Conservation (phyloP, 2,888 invertebrate genomes). For the Drosophila trichaetosa region DNA sequence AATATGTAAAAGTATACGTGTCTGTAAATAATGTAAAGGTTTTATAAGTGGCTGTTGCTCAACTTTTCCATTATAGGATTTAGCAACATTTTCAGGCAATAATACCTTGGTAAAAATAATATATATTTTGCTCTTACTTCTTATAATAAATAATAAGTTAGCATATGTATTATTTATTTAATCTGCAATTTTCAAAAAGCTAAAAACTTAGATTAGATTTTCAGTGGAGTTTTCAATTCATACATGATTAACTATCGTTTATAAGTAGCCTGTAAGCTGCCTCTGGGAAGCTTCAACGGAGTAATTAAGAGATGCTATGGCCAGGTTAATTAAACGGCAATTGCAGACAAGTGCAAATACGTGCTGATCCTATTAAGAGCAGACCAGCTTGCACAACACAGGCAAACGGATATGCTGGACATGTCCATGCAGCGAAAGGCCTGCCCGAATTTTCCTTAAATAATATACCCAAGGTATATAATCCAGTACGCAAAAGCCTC, state of each 20-base stretch:
- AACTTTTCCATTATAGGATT: background rate
- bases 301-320: background rate
- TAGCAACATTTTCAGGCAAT: background rate
- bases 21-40: background rate
- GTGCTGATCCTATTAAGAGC: slow-evolving; percentile 2
- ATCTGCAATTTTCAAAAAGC: fast-evolving
- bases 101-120: background rate
- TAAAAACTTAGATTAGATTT: background rate
- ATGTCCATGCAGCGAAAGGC: background rate
- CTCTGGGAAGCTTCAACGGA: background rate
- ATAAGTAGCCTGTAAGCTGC: background rate
- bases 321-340: background rate
- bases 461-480: slow-evolving; percentile 34
- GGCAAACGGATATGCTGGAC: slow-evolving; percentile 4
- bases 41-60: background rate
- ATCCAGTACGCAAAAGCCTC: slow-evolving; percentile 14
- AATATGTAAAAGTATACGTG: background rate
- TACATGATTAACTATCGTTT: background rate
- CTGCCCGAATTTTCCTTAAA: slow-evolving; percentile 5
- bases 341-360: background rate
- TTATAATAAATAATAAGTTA: background rate
- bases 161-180: background rate
- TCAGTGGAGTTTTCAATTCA: background rate
- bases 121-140: background rate
- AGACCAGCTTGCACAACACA: background rate